Percentiles rank a stretch among this genome's conserved stretches.
These are phyloP conservation scores for Cichladusa arquata DNA, from an alignment of 2,113 vertebrate species.

Conservation along the genomic window DNA sequence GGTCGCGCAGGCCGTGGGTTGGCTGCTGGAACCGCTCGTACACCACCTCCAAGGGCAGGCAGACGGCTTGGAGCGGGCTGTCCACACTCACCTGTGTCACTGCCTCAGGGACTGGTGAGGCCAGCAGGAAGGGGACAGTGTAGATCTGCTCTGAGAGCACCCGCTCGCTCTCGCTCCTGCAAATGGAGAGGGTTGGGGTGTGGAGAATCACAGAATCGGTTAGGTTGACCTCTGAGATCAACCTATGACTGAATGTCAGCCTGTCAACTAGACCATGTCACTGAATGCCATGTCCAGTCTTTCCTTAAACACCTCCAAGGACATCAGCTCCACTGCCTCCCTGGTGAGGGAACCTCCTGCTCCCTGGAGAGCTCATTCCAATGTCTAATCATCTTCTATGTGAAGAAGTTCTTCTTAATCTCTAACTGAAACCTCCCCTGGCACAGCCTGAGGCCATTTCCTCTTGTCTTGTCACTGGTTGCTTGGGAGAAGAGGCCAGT, in stretches of 20 bases:
- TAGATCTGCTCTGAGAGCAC: conserved; percentile 79
- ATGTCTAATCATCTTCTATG: neutral
- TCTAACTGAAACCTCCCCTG: neutral
- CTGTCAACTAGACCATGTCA: neutral
- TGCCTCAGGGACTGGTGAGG: neutral
- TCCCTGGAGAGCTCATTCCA: neutral
- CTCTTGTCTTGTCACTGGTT: neutral
- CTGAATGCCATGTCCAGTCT: neutral
- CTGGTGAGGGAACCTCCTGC: neutral
- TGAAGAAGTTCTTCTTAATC: neutral
- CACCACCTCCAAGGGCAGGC: conserved; percentile 76
- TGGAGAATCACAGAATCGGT: neutral
- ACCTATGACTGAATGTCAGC: neutral
- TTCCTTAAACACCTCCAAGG: neutral
- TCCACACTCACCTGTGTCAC: conserved; percentile 72
- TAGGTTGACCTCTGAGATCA: neutral
- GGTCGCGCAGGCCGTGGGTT: conserved; percentile 72
- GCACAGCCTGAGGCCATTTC: neutral
- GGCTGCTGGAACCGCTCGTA: conserved; percentile 86
- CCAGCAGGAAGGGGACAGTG: conserved; percentile 78
- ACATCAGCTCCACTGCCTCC: neutral
- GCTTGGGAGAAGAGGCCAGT: neutral
- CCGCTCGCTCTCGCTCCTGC: conserved; percentile 80
- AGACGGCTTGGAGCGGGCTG: conserved; percentile 75
- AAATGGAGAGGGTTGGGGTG: neutral